Evolutionary conservation across 1,140 invertebrate species (phyloP), one percentile per base, ranked within the genome.

Genomic region (Calliphora vicina): DNA sequence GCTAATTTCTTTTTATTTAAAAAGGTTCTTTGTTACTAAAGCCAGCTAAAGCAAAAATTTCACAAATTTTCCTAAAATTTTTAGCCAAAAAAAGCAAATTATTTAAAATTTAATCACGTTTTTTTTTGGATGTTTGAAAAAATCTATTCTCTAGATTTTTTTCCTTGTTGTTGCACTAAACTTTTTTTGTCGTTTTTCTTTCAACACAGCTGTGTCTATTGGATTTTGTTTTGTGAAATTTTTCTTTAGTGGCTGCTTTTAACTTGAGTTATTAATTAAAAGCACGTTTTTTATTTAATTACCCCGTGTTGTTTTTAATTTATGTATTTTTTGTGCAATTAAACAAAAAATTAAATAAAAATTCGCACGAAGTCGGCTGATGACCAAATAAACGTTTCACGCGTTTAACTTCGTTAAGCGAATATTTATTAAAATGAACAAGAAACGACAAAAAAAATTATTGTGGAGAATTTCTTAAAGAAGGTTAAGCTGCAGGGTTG

Each of bases 61-160:
- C 61, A 67, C 61, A 67, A 67, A 67, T 23, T n/a, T 67, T 57
- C 50, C n/a, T 17, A 43, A 43, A 43, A 43, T 50, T 2, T 50
- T 35, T 35, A 12, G 0, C 45, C 45, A 50, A 50, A 50, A 50
- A 2, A 15, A 35, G 35, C 10, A 35, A 35, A 5, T 35, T 8
- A 35, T 8, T n/a, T 15, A 50, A n/a, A 50, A 12, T 50, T 50
- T 50, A 17, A 50, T 12, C 13, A 50, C 45, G 45, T 67, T 23
- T 67, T 67, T 67, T 67, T 67, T 67, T 67, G n/a, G n/a, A n/a
- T n/a, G n/a, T n/a, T n/a, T n/a, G n/a, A 25, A 67, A 67, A 67
- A 67, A 23, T 67, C 61, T 67, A 50, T 67, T 67, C 20, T 23
- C n/a, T n/a, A 67, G 61, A 67, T 25, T 23, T 23, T 23, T 67